Conservation (phyloP, 2,888 invertebrate species). For the Dilophus febrilis region DNA sequence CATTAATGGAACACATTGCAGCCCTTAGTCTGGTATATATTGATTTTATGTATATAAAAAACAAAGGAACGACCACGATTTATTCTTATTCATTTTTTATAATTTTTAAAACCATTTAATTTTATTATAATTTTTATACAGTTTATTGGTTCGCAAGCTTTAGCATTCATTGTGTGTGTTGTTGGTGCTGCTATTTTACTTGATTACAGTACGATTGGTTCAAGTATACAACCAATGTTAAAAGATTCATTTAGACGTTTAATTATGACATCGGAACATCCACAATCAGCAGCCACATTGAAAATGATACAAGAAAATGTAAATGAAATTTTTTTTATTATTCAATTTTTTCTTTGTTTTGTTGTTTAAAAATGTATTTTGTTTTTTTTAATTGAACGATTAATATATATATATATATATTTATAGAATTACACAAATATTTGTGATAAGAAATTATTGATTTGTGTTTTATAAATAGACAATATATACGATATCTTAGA, state of each 20-base stretch:
- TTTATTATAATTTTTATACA: conserved; percentile 21
- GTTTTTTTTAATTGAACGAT: too few relatives aligned
- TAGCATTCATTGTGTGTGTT: conserved; percentile 52
- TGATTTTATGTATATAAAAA: not conserved
- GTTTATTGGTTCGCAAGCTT: conserved; percentile 56
- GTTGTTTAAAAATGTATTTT: too few relatives aligned
- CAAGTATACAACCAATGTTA: conserved; percentile 61
- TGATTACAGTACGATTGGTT: conserved; percentile 65
- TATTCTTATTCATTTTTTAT: not conserved
- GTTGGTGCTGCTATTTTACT: conserved; percentile 59
- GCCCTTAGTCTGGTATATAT: conserved; percentile 52
- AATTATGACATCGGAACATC: conserved; percentile 60
- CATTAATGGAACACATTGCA: conserved; percentile 54
- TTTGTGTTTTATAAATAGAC: too few relatives aligned
- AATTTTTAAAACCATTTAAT: not conserved
- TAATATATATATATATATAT: too few relatives aligned
- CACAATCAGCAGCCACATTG: conserved; percentile 46
- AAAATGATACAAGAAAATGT: conserved; percentile 74
- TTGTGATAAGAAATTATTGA: too few relatives aligned
- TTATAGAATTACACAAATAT: too few relatives aligned
- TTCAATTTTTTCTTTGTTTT: too few relatives aligned
- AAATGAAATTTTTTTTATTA: too few relatives aligned
- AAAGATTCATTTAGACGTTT: conserved; percentile 49
- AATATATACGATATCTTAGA: too few relatives aligned
- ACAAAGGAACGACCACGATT: not conserved